phyloP scores from a whole-genome alignment of 2,888 invertebrate species.

The Hydraecia micacea region DNA sequence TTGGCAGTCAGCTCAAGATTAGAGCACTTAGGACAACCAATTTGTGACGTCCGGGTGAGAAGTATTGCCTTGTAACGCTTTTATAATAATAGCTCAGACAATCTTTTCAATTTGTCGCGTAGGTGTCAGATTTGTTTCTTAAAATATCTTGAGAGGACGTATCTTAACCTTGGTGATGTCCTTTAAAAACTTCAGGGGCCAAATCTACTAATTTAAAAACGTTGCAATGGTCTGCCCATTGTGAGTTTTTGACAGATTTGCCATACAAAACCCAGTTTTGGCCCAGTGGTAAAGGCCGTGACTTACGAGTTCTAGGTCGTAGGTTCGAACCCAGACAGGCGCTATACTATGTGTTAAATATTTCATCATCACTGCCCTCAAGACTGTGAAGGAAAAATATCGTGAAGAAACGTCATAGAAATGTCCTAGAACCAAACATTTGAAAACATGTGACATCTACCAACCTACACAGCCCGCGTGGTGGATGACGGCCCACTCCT shows the following conservation, averaged over 20 bases:
- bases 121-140: conserved; percentile 12
- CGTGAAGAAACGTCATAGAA: background rate
- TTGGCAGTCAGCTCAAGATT: conserved; percentile 59
- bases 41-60: conserved; percentile 46
- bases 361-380: background rate
- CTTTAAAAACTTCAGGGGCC: background rate
- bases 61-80: conserved; percentile 24
- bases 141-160: background rate
- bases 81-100: conserved; percentile 17
- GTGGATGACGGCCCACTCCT: no score
- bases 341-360: background rate
- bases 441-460: background rate
- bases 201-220: background rate
- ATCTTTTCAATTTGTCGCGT: conserved; percentile 3
- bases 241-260: background rate
- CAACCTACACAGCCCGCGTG: background rate
- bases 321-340: background rate
- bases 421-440: background rate
- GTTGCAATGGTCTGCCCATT: background rate
- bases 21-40: conserved; percentile 60
- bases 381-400: background rate
- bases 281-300: background rate
- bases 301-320: background rate
- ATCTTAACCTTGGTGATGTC: background rate
- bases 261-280: no score